Conservation (phyloP, 2,888 invertebrate genomes). For the Euplexia lucipara region DNA sequence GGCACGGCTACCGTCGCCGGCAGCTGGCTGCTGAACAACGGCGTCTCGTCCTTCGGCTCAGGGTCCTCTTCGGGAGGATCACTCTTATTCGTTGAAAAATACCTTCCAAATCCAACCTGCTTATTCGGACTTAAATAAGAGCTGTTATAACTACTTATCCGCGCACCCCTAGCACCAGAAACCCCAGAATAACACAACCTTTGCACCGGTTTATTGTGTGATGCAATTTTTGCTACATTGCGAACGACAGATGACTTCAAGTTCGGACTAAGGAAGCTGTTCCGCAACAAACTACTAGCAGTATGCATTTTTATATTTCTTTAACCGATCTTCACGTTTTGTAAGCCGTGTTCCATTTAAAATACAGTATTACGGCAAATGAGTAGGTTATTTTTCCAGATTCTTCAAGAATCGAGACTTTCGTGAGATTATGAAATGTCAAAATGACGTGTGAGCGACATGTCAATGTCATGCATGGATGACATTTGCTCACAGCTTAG, state of each 20-base stretch:
- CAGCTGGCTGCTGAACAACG: slow-evolving; percentile 90
- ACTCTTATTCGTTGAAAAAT: slow-evolving; percentile 81
- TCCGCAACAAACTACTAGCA: slow-evolving; percentile 81
- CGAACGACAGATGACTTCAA: slow-evolving; percentile 78
- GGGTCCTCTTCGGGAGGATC: slow-evolving; percentile 84
- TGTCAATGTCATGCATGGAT: slow-evolving; percentile 10
- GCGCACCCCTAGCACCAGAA: slow-evolving; percentile 60
- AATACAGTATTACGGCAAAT: slow-evolving; percentile 54
- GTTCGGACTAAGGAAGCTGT: slow-evolving; percentile 78
- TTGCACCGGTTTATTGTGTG: slow-evolving; percentile 79
- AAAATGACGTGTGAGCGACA: no score
- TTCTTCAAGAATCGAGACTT: slow-evolving; percentile 72
- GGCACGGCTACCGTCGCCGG: slow-evolving; percentile 98
- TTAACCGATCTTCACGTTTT: slow-evolving; percentile 40
- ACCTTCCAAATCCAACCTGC: slow-evolving; percentile 70
- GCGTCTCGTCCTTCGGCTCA: slow-evolving; percentile 82
- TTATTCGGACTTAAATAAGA: slow-evolving; percentile 59
- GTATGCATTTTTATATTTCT: slow-evolving; percentile 80
- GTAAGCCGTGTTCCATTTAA: slow-evolving; percentile 73
- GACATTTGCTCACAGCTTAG: no score
- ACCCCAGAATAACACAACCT: slow-evolving; percentile 65
- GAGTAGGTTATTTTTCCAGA: slow-evolving; percentile 87
- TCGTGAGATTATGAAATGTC: slow-evolving; percentile 33
- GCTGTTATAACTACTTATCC: slow-evolving; percentile 73
- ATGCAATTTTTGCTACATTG: slow-evolving; percentile 86